A percentile compares a stretch with the other conserved stretches of the same genome.
Conservation (phyloP, 2,113 vertebrate genomes). For the Salvelinus sp. region DNA sequence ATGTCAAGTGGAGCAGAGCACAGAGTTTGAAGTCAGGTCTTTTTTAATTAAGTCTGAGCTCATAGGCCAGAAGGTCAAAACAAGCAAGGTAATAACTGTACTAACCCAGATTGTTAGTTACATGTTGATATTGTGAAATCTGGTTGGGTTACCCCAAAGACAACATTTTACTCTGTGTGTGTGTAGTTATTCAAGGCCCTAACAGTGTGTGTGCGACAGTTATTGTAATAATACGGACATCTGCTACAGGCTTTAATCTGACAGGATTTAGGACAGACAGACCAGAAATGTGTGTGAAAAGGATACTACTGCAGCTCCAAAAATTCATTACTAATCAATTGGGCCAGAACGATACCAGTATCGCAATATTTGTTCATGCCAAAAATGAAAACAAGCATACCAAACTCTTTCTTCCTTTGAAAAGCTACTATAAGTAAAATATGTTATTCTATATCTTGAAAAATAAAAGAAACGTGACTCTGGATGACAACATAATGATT, state of each 20-base stretch:
- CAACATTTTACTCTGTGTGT: neutral
- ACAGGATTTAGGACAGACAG: neutral
- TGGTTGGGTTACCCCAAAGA: neutral
- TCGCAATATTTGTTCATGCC: too few relatives aligned
- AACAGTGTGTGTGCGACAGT: neutral
- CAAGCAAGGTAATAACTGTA: neutral
- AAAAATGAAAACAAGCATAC: too few relatives aligned
- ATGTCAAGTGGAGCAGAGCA: too few relatives aligned
- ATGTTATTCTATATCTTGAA: too few relatives aligned
- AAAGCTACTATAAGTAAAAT: too few relatives aligned
- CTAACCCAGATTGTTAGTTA: neutral
- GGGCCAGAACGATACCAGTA: too few relatives aligned
- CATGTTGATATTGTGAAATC: neutral
- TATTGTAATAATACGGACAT: slow-evolving; percentile 23
- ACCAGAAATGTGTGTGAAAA: neutral
- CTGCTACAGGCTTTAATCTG: neutral
- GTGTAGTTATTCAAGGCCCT: too few relatives aligned
- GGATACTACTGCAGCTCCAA: neutral
- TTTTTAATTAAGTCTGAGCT: neutral
- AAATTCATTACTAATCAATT: too few relatives aligned
- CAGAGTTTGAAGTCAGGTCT: too few relatives aligned
- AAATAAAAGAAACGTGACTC: too few relatives aligned
- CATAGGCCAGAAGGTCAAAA: neutral
- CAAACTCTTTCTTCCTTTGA: too few relatives aligned
- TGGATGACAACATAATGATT: too few relatives aligned